These are phyloP conservation scores for Atherinomorus stipes DNA, from an alignment of 2,113 vertebrate genomes.

Conservation along the genomic window DNA sequence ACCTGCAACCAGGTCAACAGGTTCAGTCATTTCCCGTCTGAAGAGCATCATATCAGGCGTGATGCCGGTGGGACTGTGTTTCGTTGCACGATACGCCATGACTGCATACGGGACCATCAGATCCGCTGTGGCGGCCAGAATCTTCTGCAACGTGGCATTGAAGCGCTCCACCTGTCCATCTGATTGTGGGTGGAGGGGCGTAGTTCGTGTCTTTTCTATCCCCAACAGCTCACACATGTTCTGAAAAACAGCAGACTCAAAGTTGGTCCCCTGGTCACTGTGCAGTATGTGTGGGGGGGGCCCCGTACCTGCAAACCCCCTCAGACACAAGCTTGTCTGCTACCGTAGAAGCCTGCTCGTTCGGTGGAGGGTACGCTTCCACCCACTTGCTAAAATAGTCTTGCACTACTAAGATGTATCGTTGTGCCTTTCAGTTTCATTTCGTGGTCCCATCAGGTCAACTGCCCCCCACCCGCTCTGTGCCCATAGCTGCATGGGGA, in stretches of 20 bases:
- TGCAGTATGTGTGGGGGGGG: too few species aligned
- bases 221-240: constrained; percentile 10
- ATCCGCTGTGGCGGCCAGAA: constrained; percentile 6
- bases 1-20: too few species aligned
- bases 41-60: too few species aligned
- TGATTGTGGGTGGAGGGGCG: background rate
- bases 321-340: background rate
- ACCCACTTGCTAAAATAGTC: background rate
- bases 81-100: constrained; percentile 8
- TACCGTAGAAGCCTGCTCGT: background rate
- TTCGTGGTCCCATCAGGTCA: background rate
- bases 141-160: constrained; percentile 51
- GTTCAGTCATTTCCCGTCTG: too few species aligned
- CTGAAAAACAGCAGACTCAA: background rate
- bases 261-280: background rate
- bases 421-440: background rate
- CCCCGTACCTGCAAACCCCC: too few species aligned
- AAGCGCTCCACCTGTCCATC: constrained; percentile 26
- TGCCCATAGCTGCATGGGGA: background rate
- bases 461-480: background rate
- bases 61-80: too few species aligned
- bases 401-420: background rate
- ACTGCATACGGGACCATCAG: constrained; percentile 30
- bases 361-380: background rate
- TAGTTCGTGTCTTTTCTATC: background rate